Percentiles rank a stretch among this genome's conserved stretches.
phyloP scores from a whole-genome alignment of 2,113 vertebrate species.

The Semicossyphus pulcher region DNA sequence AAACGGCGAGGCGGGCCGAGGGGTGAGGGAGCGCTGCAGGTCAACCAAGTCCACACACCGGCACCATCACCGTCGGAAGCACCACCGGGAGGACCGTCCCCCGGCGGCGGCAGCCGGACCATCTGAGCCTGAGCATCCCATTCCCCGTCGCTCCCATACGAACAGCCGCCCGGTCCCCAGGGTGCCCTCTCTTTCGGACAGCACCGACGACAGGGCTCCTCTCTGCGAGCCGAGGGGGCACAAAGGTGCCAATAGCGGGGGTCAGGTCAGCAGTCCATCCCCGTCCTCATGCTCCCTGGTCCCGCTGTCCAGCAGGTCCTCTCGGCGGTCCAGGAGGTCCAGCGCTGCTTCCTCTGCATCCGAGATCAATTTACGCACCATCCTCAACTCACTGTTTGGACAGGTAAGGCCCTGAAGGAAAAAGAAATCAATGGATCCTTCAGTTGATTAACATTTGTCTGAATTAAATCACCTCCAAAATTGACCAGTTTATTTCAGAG shows the following conservation, averaged over 20 bases:
- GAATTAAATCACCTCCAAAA: too few relatives aligned
- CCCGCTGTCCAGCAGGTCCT: constrained; percentile 83
- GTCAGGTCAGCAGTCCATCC: constrained; percentile 67
- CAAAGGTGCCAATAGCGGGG: constrained; percentile 52
- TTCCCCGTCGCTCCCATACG: constrained; percentile 62
- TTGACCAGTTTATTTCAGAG: too few relatives aligned
- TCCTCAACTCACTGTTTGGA: constrained; percentile 94
- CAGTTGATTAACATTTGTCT: too few relatives aligned
- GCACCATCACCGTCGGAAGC: constrained; percentile 79
- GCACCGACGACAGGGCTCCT: constrained; percentile 75
- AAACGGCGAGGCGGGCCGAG: constrained; percentile 59
- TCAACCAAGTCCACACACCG: constrained; percentile 76
- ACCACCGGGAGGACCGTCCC: constrained; percentile 66
- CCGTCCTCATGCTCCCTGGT: constrained; percentile 80
- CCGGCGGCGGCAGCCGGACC: constrained; percentile 16
- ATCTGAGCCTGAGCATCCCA: constrained; percentile 52
- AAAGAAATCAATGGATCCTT: neutral
- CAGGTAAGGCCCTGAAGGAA: constrained; percentile 87
- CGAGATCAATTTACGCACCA: constrained; percentile 89
- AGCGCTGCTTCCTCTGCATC: constrained; percentile 83
- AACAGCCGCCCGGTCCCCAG: constrained; percentile 69
- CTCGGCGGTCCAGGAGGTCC: constrained; percentile 82
- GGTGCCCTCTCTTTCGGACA: constrained; percentile 77
- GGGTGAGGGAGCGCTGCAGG: constrained; percentile 74
- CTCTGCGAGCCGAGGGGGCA: constrained; percentile 70